Evolutionary conservation across 2,797 vertebrate species (phyloP).

Genomic region (Sorex maritimensis): DNA sequence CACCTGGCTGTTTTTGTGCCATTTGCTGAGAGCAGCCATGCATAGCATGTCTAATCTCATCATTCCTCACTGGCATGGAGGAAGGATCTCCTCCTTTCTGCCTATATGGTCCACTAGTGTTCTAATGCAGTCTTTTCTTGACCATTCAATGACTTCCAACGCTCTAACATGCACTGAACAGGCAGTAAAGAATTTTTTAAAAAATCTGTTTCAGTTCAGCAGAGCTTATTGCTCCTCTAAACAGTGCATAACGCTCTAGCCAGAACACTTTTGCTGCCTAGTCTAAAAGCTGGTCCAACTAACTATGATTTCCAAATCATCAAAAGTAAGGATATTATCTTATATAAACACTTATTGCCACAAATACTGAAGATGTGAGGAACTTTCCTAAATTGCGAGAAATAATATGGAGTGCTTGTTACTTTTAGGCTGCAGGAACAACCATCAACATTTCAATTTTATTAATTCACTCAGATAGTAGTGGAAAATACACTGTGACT

Average conservation of each 20-base stretch:
- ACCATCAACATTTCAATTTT: background rate
- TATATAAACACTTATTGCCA: background rate
- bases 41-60: background rate
- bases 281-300: background rate
- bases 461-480: background rate
- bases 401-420: background rate
- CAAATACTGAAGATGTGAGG: background rate
- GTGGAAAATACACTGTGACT: background rate
- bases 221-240: background rate
- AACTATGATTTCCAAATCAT: background rate
- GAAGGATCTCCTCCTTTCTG: background rate
- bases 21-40: background rate
- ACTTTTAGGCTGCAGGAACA: background rate
- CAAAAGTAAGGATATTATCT: background rate
- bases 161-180: background rate
- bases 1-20: background rate
- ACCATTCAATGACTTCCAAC: background rate
- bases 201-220: background rate
- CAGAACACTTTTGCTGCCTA: background rate
- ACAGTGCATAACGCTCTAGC: background rate
- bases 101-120: background rate
- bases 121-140: background rate
- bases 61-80: background rate
- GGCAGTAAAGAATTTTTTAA: slow-evolving; percentile 1
- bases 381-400: background rate